Evolutionary conservation across 2,888 invertebrate genomes (phyloP), one percentile per base, ranked within the genome.

Genomic region (Pterostichus niger): DNA sequence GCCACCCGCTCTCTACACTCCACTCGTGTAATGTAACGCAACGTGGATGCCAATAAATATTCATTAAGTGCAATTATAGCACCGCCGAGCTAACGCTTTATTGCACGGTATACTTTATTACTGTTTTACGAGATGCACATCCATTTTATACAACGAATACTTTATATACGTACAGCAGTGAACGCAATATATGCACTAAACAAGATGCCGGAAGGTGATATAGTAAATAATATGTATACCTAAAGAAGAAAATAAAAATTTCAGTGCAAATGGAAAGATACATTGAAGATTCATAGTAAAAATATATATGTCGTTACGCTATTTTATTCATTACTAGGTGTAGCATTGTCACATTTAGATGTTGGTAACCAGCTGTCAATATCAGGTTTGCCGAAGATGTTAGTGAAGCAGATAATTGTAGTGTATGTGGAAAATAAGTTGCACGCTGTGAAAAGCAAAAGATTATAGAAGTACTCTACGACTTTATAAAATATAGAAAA

Each of bases 21-120:
- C 78, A 24, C 64, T 84, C 85, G 88, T 88, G 88, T 88, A 88
- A 88, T 88, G 87, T 88, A 56, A 56, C 87, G 86, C 86, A 86
- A 87, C 88, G 87, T 87, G 87, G 88, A 88, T 88, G 88, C 88
- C 89, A 88, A 90, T 90, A 89, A 90, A 89, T 90, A 89, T 90
- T 90, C 89, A 90, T 90, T 90, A 90, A 89, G 88, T 88, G 89
- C 89, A 90, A 90, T 90, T 90, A 90, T 89, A 89, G 89, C 89
- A 89, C 89, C 89, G 88, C 88, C 88, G 88, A 88, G 88, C 87
- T 88, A 89, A 89, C 89, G 88, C 88, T 90, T 89, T 89, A 90
- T 89, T 89, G 89, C 89, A 87, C 87, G 88, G 88, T 90, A 89
- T 90, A 89, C 89, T 89, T 89, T 89, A 89, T 89, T 88, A 88